Evolutionary conservation across 2,797 vertebrate species (phyloP).

Genomic region (Periophthalmus magnuspinnatus): DNA sequence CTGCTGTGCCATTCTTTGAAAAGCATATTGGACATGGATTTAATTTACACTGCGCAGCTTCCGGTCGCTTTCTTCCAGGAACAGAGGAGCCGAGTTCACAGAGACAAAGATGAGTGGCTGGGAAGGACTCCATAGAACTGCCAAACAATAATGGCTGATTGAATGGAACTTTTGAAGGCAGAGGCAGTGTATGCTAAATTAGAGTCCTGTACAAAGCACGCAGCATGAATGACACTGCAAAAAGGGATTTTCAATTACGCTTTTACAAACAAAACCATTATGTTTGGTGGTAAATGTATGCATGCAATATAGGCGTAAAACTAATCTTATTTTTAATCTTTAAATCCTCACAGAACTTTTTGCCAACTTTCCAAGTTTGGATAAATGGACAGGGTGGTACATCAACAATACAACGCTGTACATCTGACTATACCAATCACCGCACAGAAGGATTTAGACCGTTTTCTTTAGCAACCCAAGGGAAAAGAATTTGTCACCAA

Average conservation of each 20-base stretch:
- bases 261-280: not conserved
- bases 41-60: constrained; percentile 57
- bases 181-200: not conserved
- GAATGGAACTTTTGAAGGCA: constrained; percentile 29
- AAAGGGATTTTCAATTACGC: constrained; percentile 2
- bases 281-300: not conserved
- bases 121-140: constrained; percentile 31
- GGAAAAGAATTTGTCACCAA: not conserved
- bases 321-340: not conserved
- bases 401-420: not conserved
- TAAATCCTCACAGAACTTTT: not conserved
- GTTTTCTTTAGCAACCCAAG: not conserved
- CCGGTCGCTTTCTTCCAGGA: constrained; percentile 35
- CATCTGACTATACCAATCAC: too few species aligned
- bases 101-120: constrained; percentile 40
- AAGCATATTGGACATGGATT: constrained; percentile 64
- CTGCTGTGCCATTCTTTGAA: constrained; percentile 58
- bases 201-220: constrained; percentile 1
- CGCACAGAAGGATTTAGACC: not conserved
- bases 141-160: constrained; percentile 41
- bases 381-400: not conserved
- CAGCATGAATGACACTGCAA: not conserved
- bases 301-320: not conserved
- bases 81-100: constrained; percentile 41
- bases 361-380: not conserved